Evolutionary conservation across 2,888 invertebrate species (phyloP), one percentile per base, ranked within the genome.

Genomic region (Blastobasis lacticolella): DNA sequence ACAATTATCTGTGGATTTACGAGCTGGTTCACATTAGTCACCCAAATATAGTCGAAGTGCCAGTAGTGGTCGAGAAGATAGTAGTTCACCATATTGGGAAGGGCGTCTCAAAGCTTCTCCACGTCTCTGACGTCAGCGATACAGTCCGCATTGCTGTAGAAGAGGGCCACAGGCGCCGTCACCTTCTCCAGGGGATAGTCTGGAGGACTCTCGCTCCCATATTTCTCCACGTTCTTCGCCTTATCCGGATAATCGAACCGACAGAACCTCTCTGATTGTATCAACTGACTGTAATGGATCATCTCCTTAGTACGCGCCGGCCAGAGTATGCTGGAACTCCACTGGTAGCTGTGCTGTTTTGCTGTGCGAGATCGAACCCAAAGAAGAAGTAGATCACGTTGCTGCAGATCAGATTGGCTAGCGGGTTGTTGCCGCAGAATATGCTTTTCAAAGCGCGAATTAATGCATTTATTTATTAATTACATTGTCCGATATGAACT

Each of bases 401-500:
- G 53, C 88, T 81, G 71, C 94, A 94, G 0, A 93, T 47, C 3
- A 82, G 69, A 54, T 89, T 87, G 0, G 87, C 72, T 1, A 85
- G 60, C 0, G 81, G 73, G 2, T 77, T 78, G 38, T 75, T 70
- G 0, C 80, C 80, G 59, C 91, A 92, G 38, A 89, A 60, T 0
- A 75, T 36, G 23, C 65, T 52, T 53, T 89, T 90, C 46, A 90
- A 67, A 10, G 78, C 64, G 4, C 72, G 77, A 47, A 90, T 70
- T 8, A 93, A 73, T 3, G n/a, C n/a, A n/a, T n/a, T n/a, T n/a
- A n/a, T n/a, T n/a, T n/a, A n/a, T n/a, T n/a, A n/a, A n/a, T n/a
- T n/a, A 73, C 71, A 50, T 73, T 80, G 46, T 90, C 90, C 0
- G 94, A 94, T 9, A 92, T 63, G 59, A 95, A 92, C 66, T 95